Evolutionary conservation across 2,797 vertebrate genomes (phyloP).

Genomic region (Perodicticus potto): DNA sequence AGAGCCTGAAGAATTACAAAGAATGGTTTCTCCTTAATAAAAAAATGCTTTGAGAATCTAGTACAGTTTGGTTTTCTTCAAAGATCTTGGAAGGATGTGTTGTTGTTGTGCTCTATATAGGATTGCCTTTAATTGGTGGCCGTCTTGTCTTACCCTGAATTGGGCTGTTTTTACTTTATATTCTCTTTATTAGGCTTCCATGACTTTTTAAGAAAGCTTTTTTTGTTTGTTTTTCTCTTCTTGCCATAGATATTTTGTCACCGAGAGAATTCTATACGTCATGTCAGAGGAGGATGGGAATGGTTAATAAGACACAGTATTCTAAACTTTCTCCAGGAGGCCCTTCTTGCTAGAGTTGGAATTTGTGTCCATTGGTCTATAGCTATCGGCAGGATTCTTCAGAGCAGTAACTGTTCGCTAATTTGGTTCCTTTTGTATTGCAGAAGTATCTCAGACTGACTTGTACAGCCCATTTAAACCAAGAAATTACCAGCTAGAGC

Average conservation of each 20-base stretch:
- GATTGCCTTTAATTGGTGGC: not conserved
- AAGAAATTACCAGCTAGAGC: slow-evolving; percentile 87
- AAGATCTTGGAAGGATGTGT: not conserved
- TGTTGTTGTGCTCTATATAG: not conserved
- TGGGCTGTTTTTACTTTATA: slow-evolving; percentile 7
- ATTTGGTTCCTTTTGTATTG: slow-evolving; percentile 62
- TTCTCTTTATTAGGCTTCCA: not conserved
- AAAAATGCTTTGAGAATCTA: slow-evolving; percentile 1
- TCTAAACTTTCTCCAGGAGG: not conserved
- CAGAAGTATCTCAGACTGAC: not conserved
- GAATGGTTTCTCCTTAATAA: not conserved
- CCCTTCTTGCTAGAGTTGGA: slow-evolving; percentile 1
- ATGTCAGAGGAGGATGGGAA: not conserved
- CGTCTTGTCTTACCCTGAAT: not conserved
- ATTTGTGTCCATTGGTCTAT: not conserved
- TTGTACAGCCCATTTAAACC: slow-evolving; percentile 60
- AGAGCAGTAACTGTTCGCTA: not conserved
- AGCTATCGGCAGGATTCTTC: not conserved
- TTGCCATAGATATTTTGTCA: not conserved
- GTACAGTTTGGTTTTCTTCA: not conserved
- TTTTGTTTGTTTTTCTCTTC: not conserved
- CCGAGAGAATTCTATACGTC: not conserved
- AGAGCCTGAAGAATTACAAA: not conserved
- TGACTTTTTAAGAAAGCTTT: not conserved
- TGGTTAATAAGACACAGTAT: not conserved